A percentile compares a stretch with the other conserved stretches of the same genome.
Evolutionary conservation across 2,797 vertebrate species (phyloP).

Genomic region (Chloroceryle amazona): DNA sequence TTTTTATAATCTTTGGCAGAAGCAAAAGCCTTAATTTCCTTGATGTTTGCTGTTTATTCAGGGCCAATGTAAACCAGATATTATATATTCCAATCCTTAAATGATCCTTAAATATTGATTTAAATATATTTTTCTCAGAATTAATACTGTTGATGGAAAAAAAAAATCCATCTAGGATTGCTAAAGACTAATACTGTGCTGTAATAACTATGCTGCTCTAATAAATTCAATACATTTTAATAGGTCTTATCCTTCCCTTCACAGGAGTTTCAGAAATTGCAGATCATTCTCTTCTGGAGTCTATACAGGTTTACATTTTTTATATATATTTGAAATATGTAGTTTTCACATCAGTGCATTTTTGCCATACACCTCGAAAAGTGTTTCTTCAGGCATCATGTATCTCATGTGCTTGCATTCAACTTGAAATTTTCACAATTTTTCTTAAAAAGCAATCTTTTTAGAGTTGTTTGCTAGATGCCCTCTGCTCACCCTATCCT

Average conservation of each 20-base stretch:
- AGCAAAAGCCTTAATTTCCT: constrained; percentile 35
- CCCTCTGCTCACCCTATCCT: not conserved
- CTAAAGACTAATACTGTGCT: not conserved
- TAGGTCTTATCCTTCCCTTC: not conserved
- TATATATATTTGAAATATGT: not conserved
- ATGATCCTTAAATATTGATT: constrained; percentile 36
- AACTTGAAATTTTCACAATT: not conserved
- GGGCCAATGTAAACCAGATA: constrained; percentile 22
- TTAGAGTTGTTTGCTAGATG: not conserved
- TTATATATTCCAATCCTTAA: constrained; percentile 43
- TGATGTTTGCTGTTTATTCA: constrained; percentile 47
- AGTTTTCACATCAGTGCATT: not conserved
- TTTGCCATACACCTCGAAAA: not conserved
- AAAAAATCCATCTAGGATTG: not conserved
- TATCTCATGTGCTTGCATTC: not conserved
- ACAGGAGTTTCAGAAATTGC: not conserved
- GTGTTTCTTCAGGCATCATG: not conserved
- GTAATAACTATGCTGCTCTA: not conserved
- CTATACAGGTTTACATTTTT: not conserved
- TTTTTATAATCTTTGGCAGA: constrained; percentile 56
- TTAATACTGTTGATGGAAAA: not conserved
- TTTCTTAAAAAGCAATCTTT: not conserved
- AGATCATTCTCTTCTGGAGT: not conserved
- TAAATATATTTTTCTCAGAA: constrained; percentile 42
- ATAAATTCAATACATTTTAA: not conserved